phyloP scores from a whole-genome alignment of 2,888 invertebrate genomes.

The Heliconius ismenius region DNA sequence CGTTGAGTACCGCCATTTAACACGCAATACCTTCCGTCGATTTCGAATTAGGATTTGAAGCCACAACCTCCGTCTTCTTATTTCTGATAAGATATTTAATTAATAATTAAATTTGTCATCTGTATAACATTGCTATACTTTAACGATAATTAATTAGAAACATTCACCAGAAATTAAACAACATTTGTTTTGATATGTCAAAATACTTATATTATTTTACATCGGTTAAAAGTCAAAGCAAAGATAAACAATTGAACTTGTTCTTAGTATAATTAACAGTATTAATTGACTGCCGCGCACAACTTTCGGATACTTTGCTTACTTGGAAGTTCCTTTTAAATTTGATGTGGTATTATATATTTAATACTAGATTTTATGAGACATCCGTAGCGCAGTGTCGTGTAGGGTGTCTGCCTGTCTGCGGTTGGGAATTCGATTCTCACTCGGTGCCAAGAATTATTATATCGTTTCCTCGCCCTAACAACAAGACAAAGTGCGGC shows the following conservation, averaged over 20 bases:
- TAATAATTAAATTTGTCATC: not conserved
- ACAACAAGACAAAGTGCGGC: not conserved
- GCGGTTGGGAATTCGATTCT: not conserved
- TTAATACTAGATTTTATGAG: not conserved
- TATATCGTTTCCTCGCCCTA: not conserved
- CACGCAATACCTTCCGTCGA: too few relatives aligned
- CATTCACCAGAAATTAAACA: not conserved
- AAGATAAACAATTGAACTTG: conserved; percentile 30
- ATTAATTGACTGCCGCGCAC: conserved; percentile 12
- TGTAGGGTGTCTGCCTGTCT: not conserved
- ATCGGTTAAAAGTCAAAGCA: conserved; percentile 15
- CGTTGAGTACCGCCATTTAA: too few relatives aligned
- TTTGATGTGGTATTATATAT: conserved; percentile 5
- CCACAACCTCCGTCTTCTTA: too few relatives aligned
- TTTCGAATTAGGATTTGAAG: too few relatives aligned
- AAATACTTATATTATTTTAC: not conserved
- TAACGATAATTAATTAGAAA: not conserved
- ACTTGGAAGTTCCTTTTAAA: not conserved
- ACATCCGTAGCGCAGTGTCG: too few relatives aligned
- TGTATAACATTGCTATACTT: not conserved
- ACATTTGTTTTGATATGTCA: not conserved
- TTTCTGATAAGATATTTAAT: too few relatives aligned
- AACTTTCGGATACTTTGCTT: conserved; percentile 10
- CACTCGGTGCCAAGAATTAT: not conserved
- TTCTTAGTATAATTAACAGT: conserved; percentile 21